A percentile compares a stretch with the other conserved stretches of the same genome.
phyloP scores from a whole-genome alignment of 2,888 invertebrate species.

The Apoda limacodes region DNA sequence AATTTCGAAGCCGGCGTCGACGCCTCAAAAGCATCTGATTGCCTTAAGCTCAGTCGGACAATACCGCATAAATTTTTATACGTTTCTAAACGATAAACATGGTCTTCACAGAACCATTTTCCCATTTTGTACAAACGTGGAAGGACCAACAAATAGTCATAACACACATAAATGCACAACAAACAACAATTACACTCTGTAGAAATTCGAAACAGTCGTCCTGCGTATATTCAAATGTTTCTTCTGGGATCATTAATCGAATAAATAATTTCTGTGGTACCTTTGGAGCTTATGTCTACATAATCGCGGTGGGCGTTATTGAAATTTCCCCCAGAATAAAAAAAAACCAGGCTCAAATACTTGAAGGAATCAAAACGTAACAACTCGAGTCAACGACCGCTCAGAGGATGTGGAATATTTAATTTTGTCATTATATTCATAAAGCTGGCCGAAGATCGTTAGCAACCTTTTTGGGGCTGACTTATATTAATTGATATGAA shows the following conservation, averaged over 20 bases:
- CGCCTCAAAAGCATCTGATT: conserved; percentile 28
- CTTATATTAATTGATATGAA: conserved; percentile 33
- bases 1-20: too few relatives aligned
- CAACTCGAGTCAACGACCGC: conserved; percentile 33
- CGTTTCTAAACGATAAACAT: conserved; percentile 30
- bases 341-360: too few relatives aligned
- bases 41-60: conserved; percentile 42
- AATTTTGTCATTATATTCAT: conserved; percentile 38
- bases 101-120: conserved; percentile 45
- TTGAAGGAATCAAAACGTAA: too few relatives aligned
- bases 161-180: too few relatives aligned
- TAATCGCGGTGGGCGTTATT: too few relatives aligned
- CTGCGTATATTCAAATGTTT: too few relatives aligned
- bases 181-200: too few relatives aligned
- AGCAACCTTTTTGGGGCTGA: conserved; percentile 39
- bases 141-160: conserved; percentile 47
- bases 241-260: too few relatives aligned
- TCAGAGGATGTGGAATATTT: conserved; percentile 31
- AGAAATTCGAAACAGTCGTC: too few relatives aligned
- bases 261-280: too few relatives aligned
- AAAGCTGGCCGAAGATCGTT: conserved; percentile 43
- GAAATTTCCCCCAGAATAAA: too few relatives aligned
- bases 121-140: conserved; percentile 34
- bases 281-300: too few relatives aligned
- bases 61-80: conserved; percentile 54